phyloP scores from a whole-genome alignment of 2,113 vertebrate species.

The Dicerorhinus sumatrensis region DNA sequence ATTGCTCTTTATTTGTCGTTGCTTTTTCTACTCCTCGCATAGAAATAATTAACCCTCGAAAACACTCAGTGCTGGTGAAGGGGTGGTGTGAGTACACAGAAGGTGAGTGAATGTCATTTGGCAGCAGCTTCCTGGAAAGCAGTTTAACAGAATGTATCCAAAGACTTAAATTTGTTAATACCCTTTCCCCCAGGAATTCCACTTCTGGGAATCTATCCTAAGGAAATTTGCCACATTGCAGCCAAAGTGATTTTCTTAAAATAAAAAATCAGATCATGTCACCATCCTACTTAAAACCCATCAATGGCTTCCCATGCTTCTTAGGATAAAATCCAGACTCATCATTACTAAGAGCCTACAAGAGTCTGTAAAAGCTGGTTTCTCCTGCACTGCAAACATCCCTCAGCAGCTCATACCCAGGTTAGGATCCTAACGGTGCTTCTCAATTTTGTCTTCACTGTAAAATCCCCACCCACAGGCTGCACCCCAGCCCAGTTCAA shows the following conservation, averaged over 20 bases:
- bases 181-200: not conserved
- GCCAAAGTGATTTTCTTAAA: slow-evolving; percentile 49
- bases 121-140: slow-evolving; percentile 39
- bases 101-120: not conserved
- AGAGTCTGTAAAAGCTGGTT: not conserved
- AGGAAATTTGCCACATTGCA: not conserved
- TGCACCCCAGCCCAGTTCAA: not conserved
- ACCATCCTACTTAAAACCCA: slow-evolving; percentile 6
- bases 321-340: slow-evolving; percentile 36
- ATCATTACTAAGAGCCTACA: not conserved
- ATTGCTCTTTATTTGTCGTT: slow-evolving; percentile 5
- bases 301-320: not conserved
- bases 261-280: slow-evolving; percentile 39
- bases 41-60: slow-evolving; percentile 61
- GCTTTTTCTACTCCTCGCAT: not conserved
- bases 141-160: slow-evolving; percentile 7
- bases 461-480: not conserved
- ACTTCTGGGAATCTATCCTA: slow-evolving; percentile 30
- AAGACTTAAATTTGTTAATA: slow-evolving; percentile 41
- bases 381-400: not conserved
- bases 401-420: not conserved
- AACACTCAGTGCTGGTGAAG: not conserved
- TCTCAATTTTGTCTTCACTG: not conserved
- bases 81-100: not conserved
- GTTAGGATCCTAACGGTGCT: not conserved